Evolutionary conservation across 2,888 invertebrate species (phyloP).

Genomic region (Caenorhabditis sp.): DNA sequence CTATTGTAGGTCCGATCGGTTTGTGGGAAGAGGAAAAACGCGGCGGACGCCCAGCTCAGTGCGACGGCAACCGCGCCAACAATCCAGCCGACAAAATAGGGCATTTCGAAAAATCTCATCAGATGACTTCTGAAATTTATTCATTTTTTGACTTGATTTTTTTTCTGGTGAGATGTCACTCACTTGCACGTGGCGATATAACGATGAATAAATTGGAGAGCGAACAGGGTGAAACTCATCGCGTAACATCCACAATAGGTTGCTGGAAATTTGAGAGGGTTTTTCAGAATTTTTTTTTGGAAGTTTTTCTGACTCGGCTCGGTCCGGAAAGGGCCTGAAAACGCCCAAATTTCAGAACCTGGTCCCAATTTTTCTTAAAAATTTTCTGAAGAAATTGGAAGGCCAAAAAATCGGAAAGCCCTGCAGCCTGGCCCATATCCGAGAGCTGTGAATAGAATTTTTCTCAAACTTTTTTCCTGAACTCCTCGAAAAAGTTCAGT

Average conservation of each 20-base stretch:
- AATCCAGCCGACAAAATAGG: slow-evolving; percentile 13
- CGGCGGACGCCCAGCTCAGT: slow-evolving; percentile 15
- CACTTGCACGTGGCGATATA: slow-evolving; percentile 21
- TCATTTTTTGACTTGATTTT: neutral
- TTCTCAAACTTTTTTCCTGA: too few species aligned
- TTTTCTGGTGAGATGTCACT: neutral
- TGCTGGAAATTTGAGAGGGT: slow-evolving; percentile 2
- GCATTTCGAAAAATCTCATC: slow-evolving; percentile 3
- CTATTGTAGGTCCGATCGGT: slow-evolving; percentile 10
- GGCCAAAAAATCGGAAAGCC: too few species aligned
- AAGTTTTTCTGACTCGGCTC: too few species aligned
- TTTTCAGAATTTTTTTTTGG: too few species aligned
- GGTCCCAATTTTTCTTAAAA: too few species aligned
- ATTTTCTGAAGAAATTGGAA: too few species aligned
- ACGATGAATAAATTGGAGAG: slow-evolving; percentile 25
- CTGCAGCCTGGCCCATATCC: too few species aligned
- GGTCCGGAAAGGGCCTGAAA: too few species aligned
- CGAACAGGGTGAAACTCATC: slow-evolving; percentile 20
- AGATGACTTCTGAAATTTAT: slow-evolving; percentile 12
- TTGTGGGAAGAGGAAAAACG: slow-evolving; percentile 20
- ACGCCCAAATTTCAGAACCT: too few species aligned
- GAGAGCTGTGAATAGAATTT: too few species aligned
- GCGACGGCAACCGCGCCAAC: slow-evolving; percentile 1
- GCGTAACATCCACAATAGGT: slow-evolving; percentile 24
- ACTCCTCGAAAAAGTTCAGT: too few species aligned